Percentiles rank a stretch among this genome's conserved stretches.
Evolutionary conservation across 2,797 vertebrate species (phyloP).

Genomic region (Graptemys geographica): DNA sequence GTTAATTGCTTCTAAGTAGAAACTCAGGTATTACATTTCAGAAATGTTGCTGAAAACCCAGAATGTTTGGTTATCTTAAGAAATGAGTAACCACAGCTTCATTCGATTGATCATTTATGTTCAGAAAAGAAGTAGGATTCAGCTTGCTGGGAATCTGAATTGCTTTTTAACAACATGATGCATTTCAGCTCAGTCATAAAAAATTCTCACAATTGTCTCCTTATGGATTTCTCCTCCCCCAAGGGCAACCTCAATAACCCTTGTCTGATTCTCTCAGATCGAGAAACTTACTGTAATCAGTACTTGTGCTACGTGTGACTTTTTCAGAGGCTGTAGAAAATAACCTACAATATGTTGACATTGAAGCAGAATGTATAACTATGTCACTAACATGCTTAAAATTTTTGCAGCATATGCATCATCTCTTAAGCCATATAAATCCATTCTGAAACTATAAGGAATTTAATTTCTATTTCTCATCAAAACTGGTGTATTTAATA

Average conservation of each 20-base stretch:
- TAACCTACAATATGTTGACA: not conserved
- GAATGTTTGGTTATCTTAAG: not conserved
- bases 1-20: not conserved
- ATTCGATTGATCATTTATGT: not conserved
- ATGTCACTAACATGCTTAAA: not conserved
- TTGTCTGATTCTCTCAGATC: not conserved
- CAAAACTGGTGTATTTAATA: not conserved
- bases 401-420: not conserved
- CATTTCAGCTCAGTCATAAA: not conserved
- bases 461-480: not conserved
- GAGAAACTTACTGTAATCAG: not conserved
- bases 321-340: conserved; percentile 18
- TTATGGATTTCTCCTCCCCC: conserved; percentile 24
- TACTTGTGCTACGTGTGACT: conserved; percentile 23
- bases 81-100: not conserved
- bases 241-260: conserved; percentile 22
- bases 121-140: not conserved
- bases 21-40: not conserved
- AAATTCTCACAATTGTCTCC: not conserved
- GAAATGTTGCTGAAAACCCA: not conserved
- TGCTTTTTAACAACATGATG: not conserved
- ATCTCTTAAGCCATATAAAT: not conserved
- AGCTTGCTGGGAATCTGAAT: conserved; percentile 10
- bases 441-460: not conserved
- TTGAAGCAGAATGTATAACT: conserved; percentile 4